Conservation (phyloP, 2,888 invertebrate genomes). For the Zygaena filipendulae region DNA sequence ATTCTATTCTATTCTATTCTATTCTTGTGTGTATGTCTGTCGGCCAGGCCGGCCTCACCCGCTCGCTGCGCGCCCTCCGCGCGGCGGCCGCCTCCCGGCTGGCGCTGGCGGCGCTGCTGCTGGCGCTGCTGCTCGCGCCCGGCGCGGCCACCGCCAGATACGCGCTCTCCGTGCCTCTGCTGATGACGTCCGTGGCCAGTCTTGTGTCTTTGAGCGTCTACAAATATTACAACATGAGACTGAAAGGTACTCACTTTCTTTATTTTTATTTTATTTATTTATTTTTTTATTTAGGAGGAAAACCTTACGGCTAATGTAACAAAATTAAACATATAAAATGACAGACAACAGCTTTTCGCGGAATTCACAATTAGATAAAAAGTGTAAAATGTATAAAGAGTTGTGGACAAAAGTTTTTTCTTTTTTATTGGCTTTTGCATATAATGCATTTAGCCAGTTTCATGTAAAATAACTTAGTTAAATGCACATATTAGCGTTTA, state of each 20-base stretch:
- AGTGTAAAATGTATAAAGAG: too few species aligned
- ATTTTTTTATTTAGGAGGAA: conserved; percentile 9
- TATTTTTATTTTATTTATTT: conserved; percentile 8
- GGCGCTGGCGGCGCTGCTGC: conserved; percentile 17
- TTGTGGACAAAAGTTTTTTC: too few species aligned
- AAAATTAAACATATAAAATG: conserved; percentile 13
- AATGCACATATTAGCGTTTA: too few species aligned
- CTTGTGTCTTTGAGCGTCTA: conserved; percentile 27
- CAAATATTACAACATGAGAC: conserved; percentile 24
- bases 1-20: too few species aligned
- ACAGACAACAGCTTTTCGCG: too few species aligned
- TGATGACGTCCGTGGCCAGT: conserved; percentile 24
- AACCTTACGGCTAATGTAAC: too few species aligned
- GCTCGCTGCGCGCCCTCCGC: conserved; percentile 35
- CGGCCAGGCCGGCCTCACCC: conserved; percentile 42
- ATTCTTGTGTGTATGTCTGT: too few species aligned
- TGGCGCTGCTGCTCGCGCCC: conserved; percentile 22
- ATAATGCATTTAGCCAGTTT: too few species aligned
- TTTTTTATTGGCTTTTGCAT: too few species aligned
- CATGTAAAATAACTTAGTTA: too few species aligned
- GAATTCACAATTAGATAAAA: too few species aligned
- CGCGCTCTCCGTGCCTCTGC: conserved; percentile 30
- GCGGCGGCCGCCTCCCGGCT: conserved; percentile 35
- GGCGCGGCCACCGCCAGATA: conserved; percentile 27
- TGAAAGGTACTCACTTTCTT: conserved; percentile 29